Base-by-base conservation (phyloP, 1,140 invertebrate genomes). In the Ostrea edulis region DNA sequence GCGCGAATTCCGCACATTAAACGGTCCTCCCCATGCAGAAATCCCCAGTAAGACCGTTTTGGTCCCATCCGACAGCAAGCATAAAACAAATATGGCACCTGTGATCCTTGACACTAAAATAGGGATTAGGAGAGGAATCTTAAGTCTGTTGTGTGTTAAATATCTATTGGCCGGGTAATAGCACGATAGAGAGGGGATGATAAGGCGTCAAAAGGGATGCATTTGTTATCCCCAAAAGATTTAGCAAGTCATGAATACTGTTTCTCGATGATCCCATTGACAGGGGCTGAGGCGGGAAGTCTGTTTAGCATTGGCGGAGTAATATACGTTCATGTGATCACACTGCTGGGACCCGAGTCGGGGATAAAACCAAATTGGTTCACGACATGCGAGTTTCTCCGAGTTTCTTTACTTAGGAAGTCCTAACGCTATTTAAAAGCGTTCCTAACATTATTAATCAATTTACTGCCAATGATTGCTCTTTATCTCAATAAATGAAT, bases 21-120 rank as follows among this genome's bases (percentile, higher is more conserved):
- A 52, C 82, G 53, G 53, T 54, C 14, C 82, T 83, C 82, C 82
- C 82, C 82, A 53, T 54, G 51, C 44, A 20, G n/a, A 83, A 83
- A 83, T 83, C 82, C 44, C 20, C n/a, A 7, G 53, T 83, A 83
- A 83, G 44, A 83, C 82, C 68, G 29, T 77, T 71, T 77, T 77
- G 68, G 68, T 77, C 82, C 82, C 17, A n/a, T 22, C 44, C 82
- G 82, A 54, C 82, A 83, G 82, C 20, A 83, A 83, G 53, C 20
- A n/a, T 54, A 83, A 83, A 83, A 83, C 82, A 83, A 20, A 83
- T 83, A 83, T 53, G 82, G 53, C 53, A 53, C 53, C 53, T 83
- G 53, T 54, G 20, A 83, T 51, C 82, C 82, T 52, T 83, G 82
- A 83, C 82, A 83, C 44, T 83, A 44, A 83, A 83, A 83, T 52